These are phyloP conservation scores for Allygus modestus DNA, from an alignment of 2,888 invertebrate species.

Conservation along the genomic window DNA sequence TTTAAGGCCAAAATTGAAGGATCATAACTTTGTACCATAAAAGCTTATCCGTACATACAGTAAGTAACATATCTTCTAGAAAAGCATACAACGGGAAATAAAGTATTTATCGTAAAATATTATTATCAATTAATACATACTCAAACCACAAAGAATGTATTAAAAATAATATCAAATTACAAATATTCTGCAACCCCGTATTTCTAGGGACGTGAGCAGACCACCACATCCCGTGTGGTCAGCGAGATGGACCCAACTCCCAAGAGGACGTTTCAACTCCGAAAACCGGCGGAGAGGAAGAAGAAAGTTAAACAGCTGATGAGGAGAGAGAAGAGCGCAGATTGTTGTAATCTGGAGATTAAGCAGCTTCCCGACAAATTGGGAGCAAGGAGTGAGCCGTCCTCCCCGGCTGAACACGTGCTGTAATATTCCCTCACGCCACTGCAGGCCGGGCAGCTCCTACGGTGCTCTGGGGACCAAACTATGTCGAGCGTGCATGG, in stretches of 20 bases:
- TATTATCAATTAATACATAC: too few relatives aligned
- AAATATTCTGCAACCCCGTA: too few relatives aligned
- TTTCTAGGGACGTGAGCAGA: conserved; percentile 35
- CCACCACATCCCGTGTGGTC: conserved; percentile 26
- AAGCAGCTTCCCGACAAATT: background rate
- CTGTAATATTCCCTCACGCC: background rate
- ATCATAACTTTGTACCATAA: too few relatives aligned
- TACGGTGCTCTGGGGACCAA: conserved; percentile 22
- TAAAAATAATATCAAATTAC: too few relatives aligned
- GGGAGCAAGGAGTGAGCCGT: conserved; percentile 18
- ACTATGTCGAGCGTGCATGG: background rate
- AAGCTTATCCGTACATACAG: too few relatives aligned
- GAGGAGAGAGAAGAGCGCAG: conserved; percentile 37
- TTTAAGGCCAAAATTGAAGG: too few relatives aligned
- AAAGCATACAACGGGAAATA: too few relatives aligned
- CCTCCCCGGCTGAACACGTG: conserved; percentile 38
- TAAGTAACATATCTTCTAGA: too few relatives aligned
- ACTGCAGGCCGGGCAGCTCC: background rate
- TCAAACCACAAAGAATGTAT: too few relatives aligned
- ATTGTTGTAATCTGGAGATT: conserved; percentile 14
- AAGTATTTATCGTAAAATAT: too few relatives aligned
- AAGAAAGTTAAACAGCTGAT: conserved; percentile 1
- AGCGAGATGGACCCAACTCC: conserved; percentile 22
- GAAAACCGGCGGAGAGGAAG: conserved; percentile 23
- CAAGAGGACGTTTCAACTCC: conserved; percentile 29